Conservation (phyloP, 2,113 vertebrate species). For the Pithys albifrons region DNA sequence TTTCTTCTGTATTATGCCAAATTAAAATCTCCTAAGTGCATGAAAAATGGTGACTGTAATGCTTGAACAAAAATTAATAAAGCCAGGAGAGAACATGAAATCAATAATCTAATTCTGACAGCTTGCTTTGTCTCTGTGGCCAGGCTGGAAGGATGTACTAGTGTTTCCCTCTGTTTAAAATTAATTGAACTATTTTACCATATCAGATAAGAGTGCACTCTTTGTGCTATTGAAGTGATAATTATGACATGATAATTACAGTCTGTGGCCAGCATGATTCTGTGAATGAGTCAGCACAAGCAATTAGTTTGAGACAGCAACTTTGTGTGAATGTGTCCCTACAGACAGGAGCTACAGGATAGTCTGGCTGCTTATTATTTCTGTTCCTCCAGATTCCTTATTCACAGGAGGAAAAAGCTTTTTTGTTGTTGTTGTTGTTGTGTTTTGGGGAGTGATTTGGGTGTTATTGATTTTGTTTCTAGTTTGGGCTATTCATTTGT, state of each 20-base stretch:
- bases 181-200: conserved; percentile 73
- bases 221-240: conserved; percentile 64
- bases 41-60: conserved; percentile 48
- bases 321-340: conserved; percentile 20
- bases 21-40: conserved; percentile 28
- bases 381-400: neutral
- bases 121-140: conserved; percentile 57
- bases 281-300: conserved; percentile 58
- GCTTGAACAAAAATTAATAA: conserved; percentile 55
- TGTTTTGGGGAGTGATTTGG: neutral
- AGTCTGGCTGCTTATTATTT: neutral
- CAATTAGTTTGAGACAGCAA: conserved; percentile 46
- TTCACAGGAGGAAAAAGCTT: neutral
- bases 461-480: neutral
- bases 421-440: neutral
- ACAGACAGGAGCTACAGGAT: neutral
- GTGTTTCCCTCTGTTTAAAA: conserved; percentile 64
- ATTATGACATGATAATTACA: conserved; percentile 70
- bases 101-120: conserved; percentile 63
- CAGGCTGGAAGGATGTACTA: conserved; percentile 40
- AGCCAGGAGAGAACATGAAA: conserved; percentile 52
- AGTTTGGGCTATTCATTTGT: neutral
- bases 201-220: conserved; percentile 58
- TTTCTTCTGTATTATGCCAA: neutral
- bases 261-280: conserved; percentile 37